Base-by-base conservation (phyloP, 2,113 vertebrate genomes). In the Myotis brandtii region DNA sequence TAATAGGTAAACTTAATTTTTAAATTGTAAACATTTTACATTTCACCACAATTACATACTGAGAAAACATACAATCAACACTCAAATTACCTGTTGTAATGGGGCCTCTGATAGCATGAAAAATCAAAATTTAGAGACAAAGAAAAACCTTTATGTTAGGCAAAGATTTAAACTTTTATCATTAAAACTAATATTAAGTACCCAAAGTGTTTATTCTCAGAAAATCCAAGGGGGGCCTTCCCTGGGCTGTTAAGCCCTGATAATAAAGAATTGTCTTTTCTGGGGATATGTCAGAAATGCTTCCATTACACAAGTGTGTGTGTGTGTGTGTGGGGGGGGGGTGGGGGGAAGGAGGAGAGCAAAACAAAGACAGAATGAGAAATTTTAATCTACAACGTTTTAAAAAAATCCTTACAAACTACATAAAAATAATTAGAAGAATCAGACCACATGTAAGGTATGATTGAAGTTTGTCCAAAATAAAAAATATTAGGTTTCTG, bases 91-190 rank as follows among this genome's bases (percentile, higher is more conserved):
- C 97, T 97, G 97, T 96, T 91, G 86, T 95, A 97, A 95, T 87
- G 85, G 88, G 89, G 82, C 95, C 20, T 97, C 97, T 97, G 97
- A 89, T 43, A 96, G 97, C 97, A 94, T 97, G 95, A 66, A 97
- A 97, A 97, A 93, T 94, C 94, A 97, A 96, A 96, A 94, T 97
- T 95, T 54, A 95, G 94, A 97, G 97, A 97, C 91, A 97, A 95
- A 97, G 85, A 96, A 94, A 97, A 97, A 97, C 93, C 93, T 96
- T 97, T 25, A 94, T 94, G 95, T 97, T 97, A 97, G 97, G 96
- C 91, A 97, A 94, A 75, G 84, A 91, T 95, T 97, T 66, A 46
- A 85, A 91, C 66, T 91, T 88, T 86, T 80, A 37, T 95, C 87
- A 95, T 96, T 81, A 73, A 95, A 92, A 83, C 76, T 88, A 81